Conservation (phyloP, 2,797 vertebrate species). For the Moxostoma hubbsi region DNA sequence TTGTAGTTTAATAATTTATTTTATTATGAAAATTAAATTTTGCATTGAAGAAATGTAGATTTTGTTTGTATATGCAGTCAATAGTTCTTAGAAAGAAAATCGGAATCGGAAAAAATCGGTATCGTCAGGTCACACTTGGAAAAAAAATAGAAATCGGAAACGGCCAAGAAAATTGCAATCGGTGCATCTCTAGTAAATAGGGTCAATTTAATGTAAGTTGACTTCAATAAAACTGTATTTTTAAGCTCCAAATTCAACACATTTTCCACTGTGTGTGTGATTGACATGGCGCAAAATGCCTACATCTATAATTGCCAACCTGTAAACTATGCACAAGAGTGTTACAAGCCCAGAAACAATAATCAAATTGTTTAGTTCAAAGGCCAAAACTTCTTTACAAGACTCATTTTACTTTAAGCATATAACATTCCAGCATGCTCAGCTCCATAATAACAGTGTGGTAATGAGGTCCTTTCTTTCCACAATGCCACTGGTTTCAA, state of each 20-base stretch:
- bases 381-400: slow-evolving; percentile 43
- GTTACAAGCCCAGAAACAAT: slow-evolving; percentile 29
- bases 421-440: slow-evolving; percentile 39
- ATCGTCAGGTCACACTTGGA: too few relatives aligned
- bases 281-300: background rate
- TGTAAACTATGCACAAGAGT: slow-evolving; percentile 26
- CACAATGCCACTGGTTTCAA: slow-evolving; percentile 46
- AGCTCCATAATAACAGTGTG: slow-evolving; percentile 51
- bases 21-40: too few relatives aligned
- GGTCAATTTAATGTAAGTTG: too few relatives aligned
- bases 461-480: slow-evolving; percentile 42
- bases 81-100: too few relatives aligned
- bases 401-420: slow-evolving; percentile 34
- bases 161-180: too few relatives aligned
- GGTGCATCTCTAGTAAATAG: too few relatives aligned
- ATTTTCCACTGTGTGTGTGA: background rate
- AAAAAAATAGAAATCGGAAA: too few relatives aligned
- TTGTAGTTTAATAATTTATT: too few relatives aligned
- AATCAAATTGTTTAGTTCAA: slow-evolving; percentile 44
- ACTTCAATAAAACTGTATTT: too few relatives aligned
- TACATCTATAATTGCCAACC: background rate
- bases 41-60: too few relatives aligned
- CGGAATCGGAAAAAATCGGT: too few relatives aligned
- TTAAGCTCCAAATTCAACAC: background rate
- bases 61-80: too few relatives aligned